A percentile compares a stretch with the other conserved stretches of the same genome.
These are phyloP conservation scores for Hypotaenidia philippensis DNA, from an alignment of 2,797 vertebrate species.

Conservation along the genomic window DNA sequence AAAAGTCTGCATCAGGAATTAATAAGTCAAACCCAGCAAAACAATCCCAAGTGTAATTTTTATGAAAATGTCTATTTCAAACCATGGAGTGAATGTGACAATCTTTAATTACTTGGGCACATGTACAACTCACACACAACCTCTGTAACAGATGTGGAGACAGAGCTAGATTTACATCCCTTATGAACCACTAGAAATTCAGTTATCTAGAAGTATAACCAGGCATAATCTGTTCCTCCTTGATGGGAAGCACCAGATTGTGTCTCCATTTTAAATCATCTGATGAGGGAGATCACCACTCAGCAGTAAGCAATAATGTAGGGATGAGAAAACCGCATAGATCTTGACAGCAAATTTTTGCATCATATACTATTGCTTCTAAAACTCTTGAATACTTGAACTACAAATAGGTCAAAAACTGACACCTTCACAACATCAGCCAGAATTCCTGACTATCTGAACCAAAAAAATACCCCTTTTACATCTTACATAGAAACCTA, in stretches of 20 bases:
- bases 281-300: neutral
- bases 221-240: neutral
- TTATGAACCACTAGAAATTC: neutral
- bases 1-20: neutral
- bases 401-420: neutral
- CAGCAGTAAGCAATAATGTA: accelerated
- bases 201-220: neutral
- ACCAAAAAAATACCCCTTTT: neutral
- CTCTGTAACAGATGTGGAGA: neutral
- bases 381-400: neutral
- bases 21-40: neutral
- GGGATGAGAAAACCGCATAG: neutral
- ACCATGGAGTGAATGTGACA: neutral
- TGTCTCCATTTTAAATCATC: neutral
- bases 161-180: neutral
- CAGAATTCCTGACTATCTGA: neutral
- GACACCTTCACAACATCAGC: neutral
- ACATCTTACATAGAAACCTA: neutral
- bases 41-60: slow-evolving; percentile 5
- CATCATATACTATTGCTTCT: accelerated
- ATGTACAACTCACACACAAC: neutral
- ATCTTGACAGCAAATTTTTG: neutral
- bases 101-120: neutral
- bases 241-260: neutral
- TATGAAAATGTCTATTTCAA: slow-evolving; percentile 2